These are phyloP conservation scores for Craterocephalus amniculus DNA, from an alignment of 2,797 vertebrate genomes.

Conservation along the genomic window DNA sequence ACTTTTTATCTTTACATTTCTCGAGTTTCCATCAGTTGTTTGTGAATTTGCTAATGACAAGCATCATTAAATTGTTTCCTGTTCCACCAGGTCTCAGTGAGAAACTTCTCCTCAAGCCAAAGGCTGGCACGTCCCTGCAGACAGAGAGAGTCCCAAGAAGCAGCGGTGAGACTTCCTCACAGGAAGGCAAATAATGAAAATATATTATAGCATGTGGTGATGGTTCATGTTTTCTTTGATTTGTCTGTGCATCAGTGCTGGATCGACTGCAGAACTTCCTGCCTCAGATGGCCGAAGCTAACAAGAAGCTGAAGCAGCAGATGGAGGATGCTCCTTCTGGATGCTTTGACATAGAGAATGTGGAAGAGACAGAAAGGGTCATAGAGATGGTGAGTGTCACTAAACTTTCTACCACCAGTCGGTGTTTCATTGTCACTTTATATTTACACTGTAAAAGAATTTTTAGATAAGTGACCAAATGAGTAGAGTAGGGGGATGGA, in stretches of 20 bases:
- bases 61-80: conserved; percentile 1
- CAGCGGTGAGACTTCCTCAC: conserved; percentile 79
- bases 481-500: too few species aligned
- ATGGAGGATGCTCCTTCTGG: conserved; percentile 83
- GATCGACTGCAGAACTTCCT: conserved; percentile 90
- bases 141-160: conserved; percentile 87
- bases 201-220: neutral
- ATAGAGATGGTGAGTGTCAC: conserved; percentile 90
- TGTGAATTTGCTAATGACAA: neutral
- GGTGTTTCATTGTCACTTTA: neutral
- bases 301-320: conserved; percentile 87
- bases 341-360: conserved; percentile 89
- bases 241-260: conserved; percentile 79
- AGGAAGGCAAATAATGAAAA: too few species aligned
- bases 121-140: conserved; percentile 69
- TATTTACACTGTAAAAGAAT: neutral
- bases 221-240: neutral
- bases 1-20: neutral
- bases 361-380: conserved; percentile 83
- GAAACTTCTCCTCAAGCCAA: conserved; percentile 86
- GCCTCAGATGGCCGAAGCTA: conserved; percentile 91
- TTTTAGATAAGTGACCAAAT: neutral
- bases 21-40: neutral
- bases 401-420: neutral
- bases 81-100: conserved; percentile 84